These are phyloP conservation scores for Malacoraja senta DNA, from an alignment of 2,797 vertebrate genomes.

Conservation along the genomic window DNA sequence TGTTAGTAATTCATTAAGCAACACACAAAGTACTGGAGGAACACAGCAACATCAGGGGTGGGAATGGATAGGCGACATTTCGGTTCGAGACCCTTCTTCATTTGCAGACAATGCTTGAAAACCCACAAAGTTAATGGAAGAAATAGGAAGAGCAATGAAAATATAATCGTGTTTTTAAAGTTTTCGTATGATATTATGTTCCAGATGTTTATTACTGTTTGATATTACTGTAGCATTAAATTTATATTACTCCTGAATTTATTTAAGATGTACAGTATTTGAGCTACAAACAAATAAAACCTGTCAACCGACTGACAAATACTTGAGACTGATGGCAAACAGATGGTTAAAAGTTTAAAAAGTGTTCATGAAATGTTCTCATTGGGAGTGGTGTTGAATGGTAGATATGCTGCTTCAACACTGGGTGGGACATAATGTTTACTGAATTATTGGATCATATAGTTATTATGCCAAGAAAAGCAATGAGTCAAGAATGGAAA, in stretches of 20 bases:
- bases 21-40: too few relatives aligned
- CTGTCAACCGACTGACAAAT: neutral
- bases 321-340: neutral
- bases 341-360: constrained; percentile 10
- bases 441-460: neutral
- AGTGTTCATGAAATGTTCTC: neutral
- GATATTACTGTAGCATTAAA: neutral
- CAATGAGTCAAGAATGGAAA: neutral
- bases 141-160: neutral
- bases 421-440: neutral
- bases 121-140: neutral
- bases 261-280: neutral
- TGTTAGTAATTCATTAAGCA: neutral
- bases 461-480: neutral
- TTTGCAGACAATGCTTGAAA: neutral
- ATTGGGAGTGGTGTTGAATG: neutral
- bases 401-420: neutral
- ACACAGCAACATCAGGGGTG: too few relatives aligned
- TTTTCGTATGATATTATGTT: neutral
- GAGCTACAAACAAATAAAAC: neutral
- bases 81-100: neutral
- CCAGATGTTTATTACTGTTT: neutral
- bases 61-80: too few relatives aligned
- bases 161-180: neutral
- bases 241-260: neutral